phyloP scores from a whole-genome alignment of 2,113 vertebrate species.

The Hippolais icterina region DNA sequence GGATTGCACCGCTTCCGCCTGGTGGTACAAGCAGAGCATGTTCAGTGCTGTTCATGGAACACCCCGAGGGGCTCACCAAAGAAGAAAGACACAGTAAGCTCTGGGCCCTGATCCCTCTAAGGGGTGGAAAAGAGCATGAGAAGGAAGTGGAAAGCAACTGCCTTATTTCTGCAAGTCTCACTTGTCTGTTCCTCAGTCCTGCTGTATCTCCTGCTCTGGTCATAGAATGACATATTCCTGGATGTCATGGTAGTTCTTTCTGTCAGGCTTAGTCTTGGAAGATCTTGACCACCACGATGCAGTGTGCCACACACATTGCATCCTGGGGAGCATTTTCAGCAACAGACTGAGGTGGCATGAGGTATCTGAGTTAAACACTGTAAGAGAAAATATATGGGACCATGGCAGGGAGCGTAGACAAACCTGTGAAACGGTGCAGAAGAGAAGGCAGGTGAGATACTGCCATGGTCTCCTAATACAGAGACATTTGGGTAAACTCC shows the following conservation, averaged over 20 bases:
- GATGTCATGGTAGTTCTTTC: background rate
- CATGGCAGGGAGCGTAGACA: accelerated
- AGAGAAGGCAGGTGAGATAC: background rate
- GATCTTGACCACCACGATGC: background rate
- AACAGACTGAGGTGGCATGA: background rate
- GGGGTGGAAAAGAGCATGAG: background rate
- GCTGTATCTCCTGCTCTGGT: background rate
- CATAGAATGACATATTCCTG: background rate
- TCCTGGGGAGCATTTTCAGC: background rate
- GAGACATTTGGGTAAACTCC: background rate
- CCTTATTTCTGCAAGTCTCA: background rate
- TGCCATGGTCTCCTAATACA: background rate
- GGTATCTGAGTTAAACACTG: background rate
- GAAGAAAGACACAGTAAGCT: accelerated
- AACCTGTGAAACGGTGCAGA: background rate
- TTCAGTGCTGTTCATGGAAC: background rate
- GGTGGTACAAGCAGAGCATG: background rate
- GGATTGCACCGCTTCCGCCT: accelerated
- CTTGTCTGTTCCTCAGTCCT: background rate
- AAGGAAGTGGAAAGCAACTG: background rate
- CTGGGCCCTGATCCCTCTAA: background rate
- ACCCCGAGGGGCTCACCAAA: background rate
- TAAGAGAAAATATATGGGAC: background rate
- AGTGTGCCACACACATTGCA: background rate
- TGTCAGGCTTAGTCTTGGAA: background rate